phyloP scores from a whole-genome alignment of 2,888 invertebrate species.

The Litoditis marina region DNA sequence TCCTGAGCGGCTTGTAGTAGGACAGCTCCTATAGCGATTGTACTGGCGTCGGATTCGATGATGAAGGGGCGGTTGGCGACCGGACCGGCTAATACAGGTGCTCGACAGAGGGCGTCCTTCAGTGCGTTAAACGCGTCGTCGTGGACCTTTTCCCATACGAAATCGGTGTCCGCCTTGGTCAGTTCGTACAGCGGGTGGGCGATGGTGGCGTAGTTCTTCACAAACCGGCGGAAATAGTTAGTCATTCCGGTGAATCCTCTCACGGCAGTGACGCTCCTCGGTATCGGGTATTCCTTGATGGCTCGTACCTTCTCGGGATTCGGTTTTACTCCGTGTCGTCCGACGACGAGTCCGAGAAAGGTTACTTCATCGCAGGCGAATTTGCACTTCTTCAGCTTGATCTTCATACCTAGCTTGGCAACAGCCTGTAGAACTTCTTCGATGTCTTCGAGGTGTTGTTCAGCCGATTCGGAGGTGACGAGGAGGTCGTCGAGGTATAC shows the following conservation, averaged over 20 bases:
- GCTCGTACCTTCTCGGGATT: constrained; percentile 26
- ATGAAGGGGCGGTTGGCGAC: constrained; percentile 7
- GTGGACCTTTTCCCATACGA: neutral
- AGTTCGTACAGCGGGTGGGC: neutral
- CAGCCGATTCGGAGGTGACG: constrained; percentile 11
- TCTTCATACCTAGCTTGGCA: constrained; percentile 23
- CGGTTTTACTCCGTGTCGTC: constrained; percentile 27
- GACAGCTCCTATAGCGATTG: constrained; percentile 22
- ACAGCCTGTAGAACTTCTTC: constrained; percentile 24
- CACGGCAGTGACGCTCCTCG: constrained; percentile 18
- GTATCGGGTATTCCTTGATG: constrained; percentile 18
- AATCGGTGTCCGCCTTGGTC: neutral
- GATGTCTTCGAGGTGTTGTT: constrained; percentile 35
- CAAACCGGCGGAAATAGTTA: neutral
- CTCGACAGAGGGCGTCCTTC: constrained; percentile 15
- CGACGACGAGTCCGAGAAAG: constrained; percentile 38
- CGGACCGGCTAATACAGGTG: constrained; percentile 21
- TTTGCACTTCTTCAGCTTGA: constrained; percentile 27
- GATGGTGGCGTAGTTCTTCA: neutral
- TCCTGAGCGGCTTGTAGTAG: constrained; percentile 23
- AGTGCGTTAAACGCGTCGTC: constrained; percentile 21
- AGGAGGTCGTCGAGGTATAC: constrained; percentile 38
- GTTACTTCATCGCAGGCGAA: constrained; percentile 26
- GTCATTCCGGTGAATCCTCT: constrained; percentile 4
- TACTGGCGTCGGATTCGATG: constrained; percentile 26